phyloP scores from a whole-genome alignment of 2,888 invertebrate species.

The Drosophila hamatofila region DNA sequence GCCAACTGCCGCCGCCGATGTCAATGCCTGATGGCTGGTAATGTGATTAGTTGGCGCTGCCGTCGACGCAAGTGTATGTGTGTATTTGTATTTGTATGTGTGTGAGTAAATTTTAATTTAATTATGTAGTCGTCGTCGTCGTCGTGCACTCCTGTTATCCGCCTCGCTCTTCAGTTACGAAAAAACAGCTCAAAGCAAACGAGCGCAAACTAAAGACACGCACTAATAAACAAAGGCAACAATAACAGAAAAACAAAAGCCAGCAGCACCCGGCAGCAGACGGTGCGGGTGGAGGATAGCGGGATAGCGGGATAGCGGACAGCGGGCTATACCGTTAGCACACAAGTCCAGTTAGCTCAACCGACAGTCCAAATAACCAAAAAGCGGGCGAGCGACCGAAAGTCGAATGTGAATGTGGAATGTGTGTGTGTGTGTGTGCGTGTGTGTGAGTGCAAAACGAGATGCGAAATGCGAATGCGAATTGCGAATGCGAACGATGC shows the following conservation, averaged over 20 bases:
- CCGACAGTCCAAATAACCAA: slow-evolving; percentile 12
- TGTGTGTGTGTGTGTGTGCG: slow-evolving; percentile 30
- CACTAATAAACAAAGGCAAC: slow-evolving; percentile 74
- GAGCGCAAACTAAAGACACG: slow-evolving; percentile 65
- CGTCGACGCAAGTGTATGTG: slow-evolving; percentile 21
- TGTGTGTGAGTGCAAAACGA: slow-evolving; percentile 25
- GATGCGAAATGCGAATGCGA: slow-evolving; percentile 33
- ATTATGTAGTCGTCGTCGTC: slow-evolving; percentile 60
- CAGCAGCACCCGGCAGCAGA: slow-evolving; percentile 16
- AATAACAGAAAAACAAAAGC: slow-evolving; percentile 54
- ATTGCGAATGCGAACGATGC: slow-evolving; percentile 25
- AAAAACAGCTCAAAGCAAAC: slow-evolving; percentile 67
- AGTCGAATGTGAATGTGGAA: slow-evolving; percentile 46
- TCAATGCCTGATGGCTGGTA: slow-evolving; percentile 67
- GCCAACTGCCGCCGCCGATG: slow-evolving; percentile 56
- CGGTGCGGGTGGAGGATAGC: neutral
- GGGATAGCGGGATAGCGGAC: no score
- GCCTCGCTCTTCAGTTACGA: slow-evolving; percentile 51
- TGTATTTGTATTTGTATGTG: slow-evolving; percentile 39
- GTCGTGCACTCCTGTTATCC: slow-evolving; percentile 27
- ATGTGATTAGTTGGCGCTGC: slow-evolving; percentile 70
- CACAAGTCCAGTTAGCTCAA: slow-evolving; percentile 18
- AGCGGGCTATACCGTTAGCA: neutral
- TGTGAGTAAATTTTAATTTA: slow-evolving; percentile 75
- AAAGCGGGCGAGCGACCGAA: slow-evolving; percentile 24